Conservation (phyloP, 2,888 invertebrate species). For the Deilephila porcellus region DNA sequence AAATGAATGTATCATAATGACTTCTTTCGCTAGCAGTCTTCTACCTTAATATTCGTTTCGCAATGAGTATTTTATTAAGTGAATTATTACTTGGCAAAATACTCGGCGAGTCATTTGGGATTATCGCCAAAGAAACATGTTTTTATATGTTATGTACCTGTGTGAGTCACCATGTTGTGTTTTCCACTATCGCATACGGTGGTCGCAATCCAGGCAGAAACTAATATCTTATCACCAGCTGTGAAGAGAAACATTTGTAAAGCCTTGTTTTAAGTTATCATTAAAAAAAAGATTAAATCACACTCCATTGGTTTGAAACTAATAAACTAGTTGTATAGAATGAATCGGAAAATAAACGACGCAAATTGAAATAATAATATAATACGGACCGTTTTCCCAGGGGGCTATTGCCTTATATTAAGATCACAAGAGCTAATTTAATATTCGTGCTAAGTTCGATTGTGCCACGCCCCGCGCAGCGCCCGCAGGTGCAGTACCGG, state of each 20-base stretch:
- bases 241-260: neutral
- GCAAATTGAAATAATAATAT: neutral
- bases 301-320: neutral
- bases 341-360: neutral
- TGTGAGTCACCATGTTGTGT: too few relatives aligned
- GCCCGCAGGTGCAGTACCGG: constrained; percentile 25
- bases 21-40: too few relatives aligned
- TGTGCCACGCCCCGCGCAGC: constrained; percentile 15
- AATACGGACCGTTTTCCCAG: neutral
- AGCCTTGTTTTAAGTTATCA: too few relatives aligned
- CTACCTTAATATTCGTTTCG: too few relatives aligned
- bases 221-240: neutral
- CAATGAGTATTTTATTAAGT: too few relatives aligned
- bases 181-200: too few relatives aligned
- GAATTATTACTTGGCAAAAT: too few relatives aligned
- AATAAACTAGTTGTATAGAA: neutral
- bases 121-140: too few relatives aligned
- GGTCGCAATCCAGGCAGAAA: too few relatives aligned
- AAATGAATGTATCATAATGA: too few relatives aligned
- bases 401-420: constrained; percentile 20
- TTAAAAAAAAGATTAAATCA: neutral
- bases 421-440: constrained; percentile 24
- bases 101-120: too few relatives aligned
- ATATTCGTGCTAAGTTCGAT: constrained; percentile 20
- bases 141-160: too few relatives aligned